Evolutionary conservation across 2,797 vertebrate genomes (phyloP), one percentile per base, ranked within the genome.

Genomic region (Nothura maculosa): DNA sequence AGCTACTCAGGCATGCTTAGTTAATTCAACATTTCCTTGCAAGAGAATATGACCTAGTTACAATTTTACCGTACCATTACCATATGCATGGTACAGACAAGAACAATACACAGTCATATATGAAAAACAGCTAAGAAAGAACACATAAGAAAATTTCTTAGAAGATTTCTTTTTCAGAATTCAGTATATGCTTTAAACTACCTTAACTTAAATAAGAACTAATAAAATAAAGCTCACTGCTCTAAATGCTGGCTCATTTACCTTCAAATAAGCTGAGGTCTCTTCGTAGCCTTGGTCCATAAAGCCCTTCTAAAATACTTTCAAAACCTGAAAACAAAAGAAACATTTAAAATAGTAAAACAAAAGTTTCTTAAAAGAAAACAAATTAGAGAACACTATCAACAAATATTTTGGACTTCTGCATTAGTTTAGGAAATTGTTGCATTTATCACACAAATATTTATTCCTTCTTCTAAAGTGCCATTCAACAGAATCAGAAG

Each of bases 221-320:
- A 94, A 9, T 27, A 92, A 52, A 73, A 18, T 57, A 45, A 72
- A 78, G 9, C 18, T 83, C n/a, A 75, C 32, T 77, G 19, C 34
- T 77, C 61, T 90, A 87, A 81, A 91, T 70, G 19, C 55, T 85
- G 60, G 28, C 50, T 91, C 47, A 76, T 96, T 98, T 98, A 99
- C 99, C 99, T 98, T 99, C 98, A 98, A 99, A 99, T 98, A 99
- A 99, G 98, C 98, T 99, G 98, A 99, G 98, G 98, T 99, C 99
- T 98, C 98, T 99, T 98, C 99, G 98, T 97, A 99, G 98, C 98
- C 99, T 98, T 95, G 99, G 98, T 97, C 99, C 99, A 98, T 99
- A 99, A 98, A 99, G 98, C 97, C 99, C 99, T 98, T 99, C 99
- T 98, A 99, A 98, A 97, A 99, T 99, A 98, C 99, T 99, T 98